Evolutionary conservation across 2,113 vertebrate species (phyloP), one percentile per base, ranked within the genome.

Genomic region (Nyctereutes procyonoides): DNA sequence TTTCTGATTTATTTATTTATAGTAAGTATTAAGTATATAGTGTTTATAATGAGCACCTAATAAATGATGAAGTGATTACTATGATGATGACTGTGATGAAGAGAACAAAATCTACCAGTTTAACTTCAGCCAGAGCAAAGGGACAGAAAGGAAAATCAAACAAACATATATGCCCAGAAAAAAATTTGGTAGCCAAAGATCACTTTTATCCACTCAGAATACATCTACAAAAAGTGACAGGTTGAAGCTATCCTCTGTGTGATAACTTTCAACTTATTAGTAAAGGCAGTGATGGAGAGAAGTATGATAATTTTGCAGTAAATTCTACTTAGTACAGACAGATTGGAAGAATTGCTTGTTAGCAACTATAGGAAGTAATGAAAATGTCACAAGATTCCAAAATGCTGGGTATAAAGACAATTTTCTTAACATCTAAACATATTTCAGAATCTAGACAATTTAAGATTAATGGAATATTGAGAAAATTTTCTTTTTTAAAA

Each of bases 61-160:
- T 2, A 62, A 2, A 26, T 48, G 63, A 60, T 1, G 17, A 53
- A 24, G 32, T 16, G 24, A 22, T 58, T 56, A 16, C 28, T 15
- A 16, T 15, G 43, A 16, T 1, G 26, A 8, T 0, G 4, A 6
- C 17, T 35, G 3, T 14, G 32, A 10, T 1, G 2, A 67, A 5
- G 28, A n/a, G 14, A 30, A 20, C 2, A 19, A 71, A 58, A 51
- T 19, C 62, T 1, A n/a, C 11, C 32, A 16, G 15, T 0, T 1
- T 2, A 3, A 26, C 9, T 20, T 9, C 9, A 56, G 53, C 38
- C 28, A 19, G 65, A 76, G n/a, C 48, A 30, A 32, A 60, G 38
- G 48, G 58, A 76, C 2, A 91, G 55, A 12, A 16, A 19, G 35
- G 24, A 55, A 9, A 69, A 38, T 35, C 32, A 53, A 35, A 53